phyloP scores from a whole-genome alignment of 2,888 invertebrate species.

The Caprella mutica region DNA sequence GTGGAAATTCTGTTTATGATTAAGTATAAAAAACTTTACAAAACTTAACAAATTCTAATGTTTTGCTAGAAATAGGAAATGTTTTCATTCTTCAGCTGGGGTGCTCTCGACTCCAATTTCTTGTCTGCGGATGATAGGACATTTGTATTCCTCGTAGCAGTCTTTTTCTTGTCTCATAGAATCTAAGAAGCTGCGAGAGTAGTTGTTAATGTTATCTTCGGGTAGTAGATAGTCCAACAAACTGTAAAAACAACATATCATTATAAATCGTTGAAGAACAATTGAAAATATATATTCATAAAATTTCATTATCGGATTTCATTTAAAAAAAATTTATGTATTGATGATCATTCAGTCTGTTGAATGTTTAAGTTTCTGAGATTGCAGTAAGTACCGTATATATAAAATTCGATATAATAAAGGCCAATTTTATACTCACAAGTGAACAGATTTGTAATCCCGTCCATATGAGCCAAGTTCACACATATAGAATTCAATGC shows the following conservation, averaged over 20 bases:
- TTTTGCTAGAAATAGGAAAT: too few relatives aligned
- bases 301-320: not conserved
- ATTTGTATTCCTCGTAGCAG: not conserved
- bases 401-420: too few relatives aligned
- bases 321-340: not conserved
- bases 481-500: not conserved
- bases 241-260: not conserved
- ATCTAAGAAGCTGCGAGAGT: constrained; percentile 6
- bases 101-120: too few relatives aligned
- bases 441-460: constrained; percentile 2
- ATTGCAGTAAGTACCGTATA: too few relatives aligned
- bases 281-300: not conserved
- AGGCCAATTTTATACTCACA: too few relatives aligned
- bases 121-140: constrained; percentile 7
- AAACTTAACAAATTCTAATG: too few relatives aligned
- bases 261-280: not conserved
- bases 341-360: too few relatives aligned
- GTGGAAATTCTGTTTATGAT: too few relatives aligned
- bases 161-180: not conserved
- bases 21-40: too few relatives aligned
- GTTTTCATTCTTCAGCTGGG: too few relatives aligned
- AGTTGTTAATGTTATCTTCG: constrained; percentile 9
- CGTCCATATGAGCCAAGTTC: constrained; percentile 1
- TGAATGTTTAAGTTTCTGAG: too few relatives aligned
- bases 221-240: constrained; percentile 6